A percentile compares a stretch with the other conserved stretches of the same genome.
Conservation (phyloP, 2,797 vertebrate species). For the Rousettus madagascariensis region DNA sequence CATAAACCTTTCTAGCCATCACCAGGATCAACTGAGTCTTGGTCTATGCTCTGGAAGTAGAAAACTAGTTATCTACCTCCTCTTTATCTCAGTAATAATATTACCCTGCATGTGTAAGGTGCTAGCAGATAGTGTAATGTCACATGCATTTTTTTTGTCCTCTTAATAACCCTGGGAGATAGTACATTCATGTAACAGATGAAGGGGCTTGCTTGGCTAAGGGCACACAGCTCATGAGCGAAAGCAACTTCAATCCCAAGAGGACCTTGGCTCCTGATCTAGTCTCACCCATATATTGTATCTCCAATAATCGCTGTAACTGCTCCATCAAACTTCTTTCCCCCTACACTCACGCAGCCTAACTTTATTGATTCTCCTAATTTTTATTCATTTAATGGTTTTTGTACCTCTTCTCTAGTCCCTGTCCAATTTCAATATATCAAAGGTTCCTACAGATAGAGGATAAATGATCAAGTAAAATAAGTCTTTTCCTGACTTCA, state of each 20-base stretch:
- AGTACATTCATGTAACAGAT: neutral
- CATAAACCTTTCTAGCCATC: neutral
- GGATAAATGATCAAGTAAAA: neutral
- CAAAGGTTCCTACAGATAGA: neutral
- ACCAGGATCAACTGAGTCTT: neutral
- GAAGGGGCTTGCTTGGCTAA: neutral
- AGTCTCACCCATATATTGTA: too few species aligned
- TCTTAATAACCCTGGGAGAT: neutral
- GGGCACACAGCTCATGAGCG: neutral
- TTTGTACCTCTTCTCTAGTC: neutral
- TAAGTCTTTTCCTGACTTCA: neutral
- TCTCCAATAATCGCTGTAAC: neutral
- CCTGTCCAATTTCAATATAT: neutral
- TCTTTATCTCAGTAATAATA: neutral
- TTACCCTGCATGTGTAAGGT: neutral
- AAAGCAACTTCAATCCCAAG: neutral
- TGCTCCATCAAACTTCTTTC: neutral
- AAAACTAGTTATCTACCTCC: neutral
- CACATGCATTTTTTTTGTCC: neutral
- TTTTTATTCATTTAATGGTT: neutral
- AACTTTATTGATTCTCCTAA: neutral
- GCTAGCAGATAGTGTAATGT: neutral
- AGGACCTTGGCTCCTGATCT: neutral
- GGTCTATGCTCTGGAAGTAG: slow-evolving; percentile 3
- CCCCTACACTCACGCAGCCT: neutral